Conservation (phyloP, 2,113 vertebrate genomes). For the Plestiodon gilberti region DNA sequence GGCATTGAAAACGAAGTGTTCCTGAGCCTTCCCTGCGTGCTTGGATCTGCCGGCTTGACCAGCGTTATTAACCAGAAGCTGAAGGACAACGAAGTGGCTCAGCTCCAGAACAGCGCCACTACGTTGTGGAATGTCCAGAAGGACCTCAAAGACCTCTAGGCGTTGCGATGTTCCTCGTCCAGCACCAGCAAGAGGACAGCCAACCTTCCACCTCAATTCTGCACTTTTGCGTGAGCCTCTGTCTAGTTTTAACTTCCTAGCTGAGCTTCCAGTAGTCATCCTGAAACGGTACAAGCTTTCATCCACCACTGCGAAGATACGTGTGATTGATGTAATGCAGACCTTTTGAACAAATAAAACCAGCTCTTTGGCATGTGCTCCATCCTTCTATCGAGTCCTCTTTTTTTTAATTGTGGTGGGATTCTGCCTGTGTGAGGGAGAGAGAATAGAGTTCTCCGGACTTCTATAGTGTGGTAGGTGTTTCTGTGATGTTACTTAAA, state of each 20-base stretch:
- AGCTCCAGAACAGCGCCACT: constrained; percentile 90
- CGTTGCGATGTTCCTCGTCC: constrained; percentile 14
- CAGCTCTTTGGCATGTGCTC: constrained; percentile 46
- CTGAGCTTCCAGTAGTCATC: constrained; percentile 50
- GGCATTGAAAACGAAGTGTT: constrained; percentile 93
- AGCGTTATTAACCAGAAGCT: constrained; percentile 95
- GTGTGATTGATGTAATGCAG: constrained; percentile 52
- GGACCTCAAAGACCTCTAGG: constrained; percentile 91
- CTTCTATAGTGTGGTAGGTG: background rate
- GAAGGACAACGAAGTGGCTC: constrained; percentile 85
- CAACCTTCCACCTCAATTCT: background rate
- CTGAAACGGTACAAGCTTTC: constrained; percentile 41
- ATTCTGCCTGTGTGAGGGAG: background rate
- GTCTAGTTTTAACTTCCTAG: background rate
- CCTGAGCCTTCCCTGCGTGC: constrained; percentile 91
- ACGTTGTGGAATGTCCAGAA: constrained; percentile 95
- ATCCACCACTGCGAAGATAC: constrained; percentile 58
- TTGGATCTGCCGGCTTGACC: constrained; percentile 84
- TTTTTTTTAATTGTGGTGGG: background rate
- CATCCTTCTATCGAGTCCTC: constrained; percentile 10
- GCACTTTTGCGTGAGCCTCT: background rate
- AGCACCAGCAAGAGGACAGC: constrained; percentile 24
- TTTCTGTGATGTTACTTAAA: too few species aligned
- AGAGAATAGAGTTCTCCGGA: background rate
- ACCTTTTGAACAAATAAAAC: constrained; percentile 74